These are phyloP conservation scores for Galagoides demidoff DNA, from an alignment of 2,797 vertebrate species.

Conservation along the genomic window DNA sequence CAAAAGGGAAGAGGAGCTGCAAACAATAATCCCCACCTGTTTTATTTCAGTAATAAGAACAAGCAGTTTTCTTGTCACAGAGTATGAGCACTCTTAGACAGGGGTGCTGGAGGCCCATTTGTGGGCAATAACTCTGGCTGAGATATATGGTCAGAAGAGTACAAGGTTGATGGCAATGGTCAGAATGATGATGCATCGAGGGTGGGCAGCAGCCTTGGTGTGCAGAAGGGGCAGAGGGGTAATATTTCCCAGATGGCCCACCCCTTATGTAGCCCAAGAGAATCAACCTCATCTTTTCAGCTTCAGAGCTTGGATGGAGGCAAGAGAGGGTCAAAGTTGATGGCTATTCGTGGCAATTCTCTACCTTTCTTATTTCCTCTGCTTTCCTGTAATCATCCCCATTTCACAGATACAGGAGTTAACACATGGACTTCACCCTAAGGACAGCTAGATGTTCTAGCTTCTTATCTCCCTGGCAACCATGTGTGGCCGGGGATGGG, in stretches of 20 bases:
- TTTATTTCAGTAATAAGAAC: conserved; percentile 64
- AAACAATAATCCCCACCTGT: conserved; percentile 68
- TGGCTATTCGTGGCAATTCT: background rate
- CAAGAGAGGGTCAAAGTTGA: conserved; percentile 19
- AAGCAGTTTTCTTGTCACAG: conserved; percentile 60
- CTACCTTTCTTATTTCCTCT: conserved; percentile 41
- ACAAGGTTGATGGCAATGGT: background rate
- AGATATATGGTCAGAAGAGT: background rate
- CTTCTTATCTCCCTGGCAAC: conserved; percentile 26
- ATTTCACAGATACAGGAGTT: conserved; percentile 56
- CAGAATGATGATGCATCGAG: background rate
- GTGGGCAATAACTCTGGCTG: conserved; percentile 55
- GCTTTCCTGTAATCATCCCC: conserved; percentile 48
- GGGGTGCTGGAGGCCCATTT: background rate
- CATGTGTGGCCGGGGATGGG: background rate
- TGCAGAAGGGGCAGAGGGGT: background rate
- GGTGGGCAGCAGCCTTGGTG: background rate
- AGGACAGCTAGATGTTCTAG: conserved; percentile 12
- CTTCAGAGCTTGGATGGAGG: background rate
- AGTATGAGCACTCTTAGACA: background rate
- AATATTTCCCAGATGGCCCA: conserved; percentile 67
- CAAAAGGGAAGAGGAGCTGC: conserved; percentile 43
- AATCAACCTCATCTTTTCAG: conserved; percentile 6
- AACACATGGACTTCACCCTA: background rate
- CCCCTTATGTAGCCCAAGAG: conserved; percentile 26